Percentiles rank a stretch among this genome's conserved stretches.
Conservation (phyloP, 2,797 vertebrate species). For the Anguilla marmorata region DNA sequence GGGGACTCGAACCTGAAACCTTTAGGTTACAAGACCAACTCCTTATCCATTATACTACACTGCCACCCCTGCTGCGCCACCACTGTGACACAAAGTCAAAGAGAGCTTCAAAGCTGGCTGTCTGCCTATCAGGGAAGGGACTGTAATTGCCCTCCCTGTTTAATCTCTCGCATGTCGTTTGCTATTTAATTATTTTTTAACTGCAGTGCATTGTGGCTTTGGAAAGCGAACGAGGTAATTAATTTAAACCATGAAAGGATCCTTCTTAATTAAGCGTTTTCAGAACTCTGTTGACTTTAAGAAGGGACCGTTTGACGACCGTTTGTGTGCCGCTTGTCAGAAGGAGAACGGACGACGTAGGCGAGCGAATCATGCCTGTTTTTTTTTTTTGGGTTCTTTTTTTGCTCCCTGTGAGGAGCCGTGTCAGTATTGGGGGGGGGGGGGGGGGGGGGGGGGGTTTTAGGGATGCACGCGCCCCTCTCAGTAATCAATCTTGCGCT, state of each 20-base stretch:
- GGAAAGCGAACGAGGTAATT: background rate
- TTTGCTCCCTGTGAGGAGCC: background rate
- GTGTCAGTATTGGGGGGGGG: background rate
- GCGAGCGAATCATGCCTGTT: background rate
- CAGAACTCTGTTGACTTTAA: background rate
- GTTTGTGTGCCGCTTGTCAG: background rate
- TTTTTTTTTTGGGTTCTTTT: background rate
- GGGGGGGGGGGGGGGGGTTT: background rate
- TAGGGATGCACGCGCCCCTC: background rate
- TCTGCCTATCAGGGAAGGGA: background rate
- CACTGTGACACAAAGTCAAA: background rate
- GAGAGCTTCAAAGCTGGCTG: background rate
- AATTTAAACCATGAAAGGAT: background rate
- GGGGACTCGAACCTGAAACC: too few relatives aligned
- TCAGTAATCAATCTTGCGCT: conserved; percentile 55
- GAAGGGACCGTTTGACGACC: background rate
- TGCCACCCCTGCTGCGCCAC: too few relatives aligned
- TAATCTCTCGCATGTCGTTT: background rate
- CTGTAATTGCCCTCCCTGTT: background rate
- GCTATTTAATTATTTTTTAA: conserved; percentile 16
- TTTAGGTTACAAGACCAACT: too few relatives aligned
- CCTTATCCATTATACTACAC: too few relatives aligned
- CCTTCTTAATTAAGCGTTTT: background rate
- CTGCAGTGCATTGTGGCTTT: background rate
- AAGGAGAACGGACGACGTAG: background rate